Evolutionary conservation across 2,113 vertebrate genomes (phyloP).

Genomic region (Syngnathoides biaculeatus): DNA sequence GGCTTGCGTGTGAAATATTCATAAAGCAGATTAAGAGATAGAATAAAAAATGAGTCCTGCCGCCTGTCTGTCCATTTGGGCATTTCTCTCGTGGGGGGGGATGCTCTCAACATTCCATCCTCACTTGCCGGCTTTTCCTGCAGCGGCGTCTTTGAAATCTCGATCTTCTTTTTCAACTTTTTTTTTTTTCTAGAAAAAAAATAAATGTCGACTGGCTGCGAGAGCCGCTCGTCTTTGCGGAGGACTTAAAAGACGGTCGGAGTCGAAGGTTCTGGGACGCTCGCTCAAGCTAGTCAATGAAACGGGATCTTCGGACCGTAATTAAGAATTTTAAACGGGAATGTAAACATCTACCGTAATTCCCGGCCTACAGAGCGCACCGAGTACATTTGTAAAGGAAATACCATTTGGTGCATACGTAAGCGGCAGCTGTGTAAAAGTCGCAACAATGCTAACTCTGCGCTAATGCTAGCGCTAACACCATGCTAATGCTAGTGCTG

Average conservation of each 20-base stretch:
- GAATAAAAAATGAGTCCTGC: neutral
- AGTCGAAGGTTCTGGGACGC: neutral
- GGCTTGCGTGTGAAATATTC: neutral
- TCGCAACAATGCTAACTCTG: too few relatives aligned
- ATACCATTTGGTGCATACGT: too few relatives aligned
- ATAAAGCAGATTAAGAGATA: constrained; percentile 1
- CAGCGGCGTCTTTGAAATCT: neutral
- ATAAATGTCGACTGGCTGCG: neutral
- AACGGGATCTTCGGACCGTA: neutral
- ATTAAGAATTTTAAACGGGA: neutral
- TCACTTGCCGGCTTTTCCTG: neutral
- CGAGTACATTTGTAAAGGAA: too few relatives aligned
- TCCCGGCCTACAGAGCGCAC: too few relatives aligned
- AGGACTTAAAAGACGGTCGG: neutral
- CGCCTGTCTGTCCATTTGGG: constrained; percentile 2
- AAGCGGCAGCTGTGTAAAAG: too few relatives aligned
- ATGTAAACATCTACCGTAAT: too few relatives aligned
- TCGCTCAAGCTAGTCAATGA: neutral
- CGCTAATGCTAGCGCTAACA: too few relatives aligned
- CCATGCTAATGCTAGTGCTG: too few relatives aligned
- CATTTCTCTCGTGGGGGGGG: neutral
- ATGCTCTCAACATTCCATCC: neutral
- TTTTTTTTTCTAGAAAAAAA: neutral
- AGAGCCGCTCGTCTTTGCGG: neutral
- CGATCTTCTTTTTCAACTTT: neutral